Base-by-base conservation (phyloP, 2,888 invertebrate species). In the Timema cristinae region DNA sequence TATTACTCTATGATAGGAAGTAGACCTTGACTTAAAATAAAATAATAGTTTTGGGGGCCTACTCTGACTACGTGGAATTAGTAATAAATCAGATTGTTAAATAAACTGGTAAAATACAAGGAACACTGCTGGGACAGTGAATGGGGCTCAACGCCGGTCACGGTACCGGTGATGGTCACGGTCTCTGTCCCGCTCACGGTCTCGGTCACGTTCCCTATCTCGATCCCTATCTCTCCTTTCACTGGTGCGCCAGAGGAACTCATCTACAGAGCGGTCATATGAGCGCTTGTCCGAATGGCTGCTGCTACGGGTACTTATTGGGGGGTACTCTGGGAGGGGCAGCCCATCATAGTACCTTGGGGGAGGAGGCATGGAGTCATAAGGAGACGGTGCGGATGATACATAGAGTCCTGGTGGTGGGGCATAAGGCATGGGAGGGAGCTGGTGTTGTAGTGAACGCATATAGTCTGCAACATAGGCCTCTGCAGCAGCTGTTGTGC, bases 381-480 rank as follows among this genome's bases (percentile, higher is more conserved):
- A 90, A 5, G 81, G 81, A 4, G 83, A 79, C 50, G 86, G 81
- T 50, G 84, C 77, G 32, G 85, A 83, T 16, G 81, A 75, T 84
- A 50, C 85, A 84, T 77, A 86, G 81, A 82, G 82, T 66, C 81
- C 81, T n/a, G 83, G 81, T n/a, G 90, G 89, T 48, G 93, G 90
- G 51, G 90, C 92, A 82, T 93, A 95, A 48, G 94, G 93, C 80
- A 95, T 83, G 56, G 95, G 94, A 67, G 94, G 93, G 78, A 93
- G 82, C 79, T 92, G 92, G 78, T 93, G 92, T 79, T 93, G 92
- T 91, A 93, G 92, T 50, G 91, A 91, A 51, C 93, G 86, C 91
- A 95, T 93, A 79, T 94, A 95, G 80, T 95, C 94, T 13, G 93
- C 93, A 50, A 93, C 92, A 81, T 93, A 93, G 0, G 93, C 93